Conservation (phyloP, 2,888 invertebrate species). For the Mechanitis mazaeus region DNA sequence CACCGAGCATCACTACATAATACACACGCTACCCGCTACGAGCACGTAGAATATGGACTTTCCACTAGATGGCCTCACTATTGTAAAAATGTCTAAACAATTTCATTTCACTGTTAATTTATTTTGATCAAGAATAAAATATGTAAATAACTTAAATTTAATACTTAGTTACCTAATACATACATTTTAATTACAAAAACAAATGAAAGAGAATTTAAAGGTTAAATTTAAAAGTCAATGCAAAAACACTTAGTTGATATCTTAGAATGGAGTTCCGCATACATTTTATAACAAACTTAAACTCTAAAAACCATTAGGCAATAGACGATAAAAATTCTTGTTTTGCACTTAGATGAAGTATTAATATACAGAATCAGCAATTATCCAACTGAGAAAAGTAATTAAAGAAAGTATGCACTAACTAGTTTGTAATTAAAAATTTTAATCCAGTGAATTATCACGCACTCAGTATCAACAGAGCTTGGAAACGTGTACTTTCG, state of each 20-base stretch:
- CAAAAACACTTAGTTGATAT: background rate
- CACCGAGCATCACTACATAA: constrained; percentile 16
- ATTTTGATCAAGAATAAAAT: no score
- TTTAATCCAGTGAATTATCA: constrained; percentile 2
- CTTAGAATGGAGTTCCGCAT: no score
- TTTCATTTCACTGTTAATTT: no score
- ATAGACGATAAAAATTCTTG: no score
- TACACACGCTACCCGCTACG: background rate
- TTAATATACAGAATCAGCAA: no score
- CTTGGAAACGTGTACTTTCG: constrained; percentile 22
- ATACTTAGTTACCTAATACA: no score
- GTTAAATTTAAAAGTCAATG: background rate
- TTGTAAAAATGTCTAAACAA: background rate
- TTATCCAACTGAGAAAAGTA: background rate
- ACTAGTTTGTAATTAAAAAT: constrained; percentile 10
- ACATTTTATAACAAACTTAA: no score
- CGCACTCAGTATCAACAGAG: background rate
- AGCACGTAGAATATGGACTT: constrained; percentile 6
- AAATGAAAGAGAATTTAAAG: no score
- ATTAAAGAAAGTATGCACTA: constrained; percentile 1
- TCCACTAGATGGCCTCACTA: constrained; percentile 28
- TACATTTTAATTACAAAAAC: no score
- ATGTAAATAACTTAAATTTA: no score
- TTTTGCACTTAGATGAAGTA: no score
- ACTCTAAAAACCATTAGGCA: no score